These are phyloP conservation scores for Drosophila atripex DNA, from an alignment of 2,888 invertebrate genomes.

Conservation along the genomic window DNA sequence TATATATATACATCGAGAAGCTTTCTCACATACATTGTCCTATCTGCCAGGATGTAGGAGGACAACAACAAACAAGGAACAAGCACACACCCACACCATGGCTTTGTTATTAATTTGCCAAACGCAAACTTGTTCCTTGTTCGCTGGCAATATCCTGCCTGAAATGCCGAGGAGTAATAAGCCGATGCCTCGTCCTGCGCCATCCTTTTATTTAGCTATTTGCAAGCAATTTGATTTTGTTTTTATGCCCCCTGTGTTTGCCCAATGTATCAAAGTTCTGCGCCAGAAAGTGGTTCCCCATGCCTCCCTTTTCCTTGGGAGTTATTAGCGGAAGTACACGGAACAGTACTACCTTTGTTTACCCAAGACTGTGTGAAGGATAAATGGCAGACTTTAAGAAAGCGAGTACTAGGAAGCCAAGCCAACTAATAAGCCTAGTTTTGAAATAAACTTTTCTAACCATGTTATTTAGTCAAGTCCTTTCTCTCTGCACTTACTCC, in stretches of 20 bases:
- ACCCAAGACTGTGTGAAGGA: too few species aligned
- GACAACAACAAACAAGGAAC: slow-evolving; percentile 22
- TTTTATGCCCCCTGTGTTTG: slow-evolving; percentile 48
- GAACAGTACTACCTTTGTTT: neutral
- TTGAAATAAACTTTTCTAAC: neutral
- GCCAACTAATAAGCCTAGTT: too few species aligned
- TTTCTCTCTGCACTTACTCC: neutral
- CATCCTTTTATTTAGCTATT: slow-evolving; percentile 66
- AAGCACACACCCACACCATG: slow-evolving; percentile 31
- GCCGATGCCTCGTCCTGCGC: slow-evolving; percentile 30
- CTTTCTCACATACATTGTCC: slow-evolving; percentile 18
- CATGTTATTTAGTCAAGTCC: neutral
- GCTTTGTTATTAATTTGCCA: slow-evolving; percentile 74
- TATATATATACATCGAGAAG: slow-evolving; percentile 20
- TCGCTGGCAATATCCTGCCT: slow-evolving; percentile 59
- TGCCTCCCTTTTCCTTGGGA: neutral
- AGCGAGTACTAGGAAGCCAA: too few species aligned
- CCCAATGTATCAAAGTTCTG: slow-evolving; percentile 49
- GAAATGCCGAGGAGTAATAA: slow-evolving; percentile 33
- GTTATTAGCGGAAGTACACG: neutral
- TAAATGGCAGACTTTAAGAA: too few species aligned
- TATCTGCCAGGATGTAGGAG: slow-evolving; percentile 28
- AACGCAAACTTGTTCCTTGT: slow-evolving; percentile 58
- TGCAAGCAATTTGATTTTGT: slow-evolving; percentile 70
- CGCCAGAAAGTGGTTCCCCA: neutral